Percentiles rank a stretch among this genome's conserved stretches.
phyloP scores from a whole-genome alignment of 2,113 vertebrate species.

The Glaucomys volans region DNA sequence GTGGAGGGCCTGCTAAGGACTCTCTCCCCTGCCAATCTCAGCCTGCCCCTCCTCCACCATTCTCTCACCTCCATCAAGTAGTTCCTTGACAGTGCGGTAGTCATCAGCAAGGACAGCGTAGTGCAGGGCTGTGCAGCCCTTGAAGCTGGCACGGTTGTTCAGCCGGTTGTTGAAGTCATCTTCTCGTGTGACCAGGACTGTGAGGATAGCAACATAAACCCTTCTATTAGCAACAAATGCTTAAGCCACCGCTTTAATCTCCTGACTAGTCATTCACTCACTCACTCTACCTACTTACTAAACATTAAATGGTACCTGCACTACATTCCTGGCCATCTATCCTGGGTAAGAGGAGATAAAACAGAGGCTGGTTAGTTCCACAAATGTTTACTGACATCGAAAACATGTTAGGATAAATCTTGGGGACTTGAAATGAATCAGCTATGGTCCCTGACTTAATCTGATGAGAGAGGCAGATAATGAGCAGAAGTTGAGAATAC shows the following conservation, averaged over 20 bases:
- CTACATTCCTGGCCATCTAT: conserved; percentile 12
- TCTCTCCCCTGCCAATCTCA: background rate
- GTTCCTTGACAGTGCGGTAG: conserved; percentile 86
- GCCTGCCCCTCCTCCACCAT: background rate
- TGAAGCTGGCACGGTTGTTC: conserved; percentile 95
- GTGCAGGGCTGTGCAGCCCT: conserved; percentile 95
- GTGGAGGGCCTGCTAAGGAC: background rate
- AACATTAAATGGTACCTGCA: background rate
- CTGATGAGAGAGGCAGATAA: background rate
- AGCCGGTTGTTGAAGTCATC: conserved; percentile 97
- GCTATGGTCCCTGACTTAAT: conserved; percentile 32
- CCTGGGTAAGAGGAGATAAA: conserved; percentile 11
- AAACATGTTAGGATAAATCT: background rate
- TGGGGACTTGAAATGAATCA: conserved; percentile 32
- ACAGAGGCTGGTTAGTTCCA: background rate
- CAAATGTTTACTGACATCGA: conserved; percentile 35
- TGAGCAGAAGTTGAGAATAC: background rate
- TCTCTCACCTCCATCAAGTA: conserved; percentile 93
- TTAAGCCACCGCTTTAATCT: background rate
- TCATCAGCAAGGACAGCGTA: conserved; percentile 95
- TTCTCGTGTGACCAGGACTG: conserved; percentile 96
- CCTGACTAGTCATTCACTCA: conserved; percentile 37
- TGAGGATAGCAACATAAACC: background rate
- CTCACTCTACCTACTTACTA: background rate
- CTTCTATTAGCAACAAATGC: conserved; percentile 54